Evolutionary conservation across 2,888 invertebrate genomes (phyloP), one percentile per base, ranked within the genome.

Genomic region (Anodontia alba): DNA sequence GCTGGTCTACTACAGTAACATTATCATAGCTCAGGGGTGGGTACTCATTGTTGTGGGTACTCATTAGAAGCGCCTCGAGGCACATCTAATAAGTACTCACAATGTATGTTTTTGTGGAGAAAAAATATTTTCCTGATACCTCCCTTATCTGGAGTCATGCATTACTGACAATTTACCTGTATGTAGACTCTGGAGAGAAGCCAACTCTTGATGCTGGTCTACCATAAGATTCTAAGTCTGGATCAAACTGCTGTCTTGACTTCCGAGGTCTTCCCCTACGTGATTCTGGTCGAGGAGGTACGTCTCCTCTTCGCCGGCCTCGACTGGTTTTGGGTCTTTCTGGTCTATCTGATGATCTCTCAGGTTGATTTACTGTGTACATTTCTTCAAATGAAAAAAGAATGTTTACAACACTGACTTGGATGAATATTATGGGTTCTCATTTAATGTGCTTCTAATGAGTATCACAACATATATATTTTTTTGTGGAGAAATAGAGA

Each of bases 151-250:
- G n/a, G n/a, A n/a, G n/a, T n/a, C n/a, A n/a, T n/a, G n/a, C n/a
- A n/a, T n/a, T n/a, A 38, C 38, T 38, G 38, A 8, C 3, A 15
- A 7, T 23, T 12, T 76, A 89, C 89, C 89, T 89, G 74, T 88
- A 86, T 15, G 83, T 78, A 10, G 86, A 66, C 38, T 89, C 89
- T 36, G 89, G 88, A 26, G 88, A 88, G 78, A 87, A 89, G 49
- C 89, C 89, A 23, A 82, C 82, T 46, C 89, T 80, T 15, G 89
- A 89, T 23, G 82, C 82, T 12, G 89, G 89, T 33, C 89, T 43
- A 20, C 89, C 89, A 57, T 74, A 73, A 23, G 77, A 78, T 68
- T 86, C 87, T 43, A 79, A 66, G 31, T 81, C 81, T 10, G 73
- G 49, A 74, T 83, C 84, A 36, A 73, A 73, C 33, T 67, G n/a